phyloP scores from a whole-genome alignment of 1,140 invertebrate species.

The Microplitis demolitor region DNA sequence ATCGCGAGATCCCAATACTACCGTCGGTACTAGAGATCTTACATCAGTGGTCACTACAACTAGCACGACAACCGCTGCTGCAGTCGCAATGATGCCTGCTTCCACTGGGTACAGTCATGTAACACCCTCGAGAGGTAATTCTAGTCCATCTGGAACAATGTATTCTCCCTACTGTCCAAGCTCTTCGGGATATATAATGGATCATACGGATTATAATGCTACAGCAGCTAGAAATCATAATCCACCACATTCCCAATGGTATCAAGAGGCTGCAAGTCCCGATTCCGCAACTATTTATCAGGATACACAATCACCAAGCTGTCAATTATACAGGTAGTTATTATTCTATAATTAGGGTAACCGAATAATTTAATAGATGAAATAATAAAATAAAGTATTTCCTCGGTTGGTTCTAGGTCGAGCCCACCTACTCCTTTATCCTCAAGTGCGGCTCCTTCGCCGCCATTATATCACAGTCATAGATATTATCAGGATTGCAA shows the following conservation, averaged over 20 bases:
- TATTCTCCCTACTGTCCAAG: constrained; percentile 61
- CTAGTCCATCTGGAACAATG: constrained; percentile 62
- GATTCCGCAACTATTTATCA: constrained; percentile 56
- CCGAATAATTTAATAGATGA: neutral
- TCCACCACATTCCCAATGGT: constrained; percentile 51
- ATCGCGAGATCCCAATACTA: constrained; percentile 60
- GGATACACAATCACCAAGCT: constrained; percentile 56
- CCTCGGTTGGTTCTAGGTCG: constrained; percentile 41
- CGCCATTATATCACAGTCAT: constrained; percentile 56
- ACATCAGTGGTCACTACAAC: constrained; percentile 40
- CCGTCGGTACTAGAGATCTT: constrained; percentile 54
- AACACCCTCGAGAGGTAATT: constrained; percentile 58
- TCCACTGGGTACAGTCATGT: constrained; percentile 65
- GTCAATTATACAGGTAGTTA: constrained; percentile 55
- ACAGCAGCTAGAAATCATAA: constrained; percentile 43
- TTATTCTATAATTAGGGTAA: constrained; percentile 1
- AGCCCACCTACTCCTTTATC: constrained; percentile 57
- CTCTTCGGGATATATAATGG: constrained; percentile 61
- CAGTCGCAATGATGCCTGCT: constrained; percentile 56
- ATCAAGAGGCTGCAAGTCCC: constrained; percentile 56
- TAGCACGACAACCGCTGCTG: constrained; percentile 49
- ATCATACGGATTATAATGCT: constrained; percentile 56
- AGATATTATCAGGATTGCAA: constrained; percentile 60
- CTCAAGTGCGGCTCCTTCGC: constrained; percentile 53
- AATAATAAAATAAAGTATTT: neutral